These are phyloP conservation scores for Caradrina kadenii DNA, from an alignment of 2,888 invertebrate genomes.

Conservation along the genomic window DNA sequence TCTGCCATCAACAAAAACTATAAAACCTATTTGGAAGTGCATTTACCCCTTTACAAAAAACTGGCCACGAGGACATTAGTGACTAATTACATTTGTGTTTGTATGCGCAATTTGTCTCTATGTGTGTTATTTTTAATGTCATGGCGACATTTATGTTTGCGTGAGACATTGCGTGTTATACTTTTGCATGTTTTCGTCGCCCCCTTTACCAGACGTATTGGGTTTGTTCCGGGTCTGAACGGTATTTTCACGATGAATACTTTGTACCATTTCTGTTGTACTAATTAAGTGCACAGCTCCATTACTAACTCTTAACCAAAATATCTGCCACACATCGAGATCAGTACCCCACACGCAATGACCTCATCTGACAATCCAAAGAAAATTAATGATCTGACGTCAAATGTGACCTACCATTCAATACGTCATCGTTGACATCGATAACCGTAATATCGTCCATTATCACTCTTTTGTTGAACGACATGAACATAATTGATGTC, in stretches of 20 bases:
- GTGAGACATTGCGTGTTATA: not conserved
- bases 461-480: conserved; percentile 38
- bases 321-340: not conserved
- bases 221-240: not conserved
- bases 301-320: not conserved
- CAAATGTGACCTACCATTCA: conserved; percentile 38
- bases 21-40: not conserved
- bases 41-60: conserved; percentile 6
- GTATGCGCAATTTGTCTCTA: not conserved
- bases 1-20: no score
- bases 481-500: conserved; percentile 41
- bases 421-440: conserved; percentile 37
- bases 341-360: conserved; percentile 30
- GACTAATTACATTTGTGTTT: not conserved
- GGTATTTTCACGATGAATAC: no score
- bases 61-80: not conserved
- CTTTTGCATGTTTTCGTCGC: conserved; percentile 11
- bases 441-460: conserved; percentile 39
- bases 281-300: not conserved
- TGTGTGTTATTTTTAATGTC: not conserved
- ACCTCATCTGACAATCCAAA: conserved; percentile 25
- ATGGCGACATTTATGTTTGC: not conserved
- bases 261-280: not conserved
- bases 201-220: not conserved
- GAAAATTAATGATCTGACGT: conserved; percentile 38